Evolutionary conservation across 1,140 invertebrate species (phyloP).

Genomic region (Harpegnathos saltator): DNA sequence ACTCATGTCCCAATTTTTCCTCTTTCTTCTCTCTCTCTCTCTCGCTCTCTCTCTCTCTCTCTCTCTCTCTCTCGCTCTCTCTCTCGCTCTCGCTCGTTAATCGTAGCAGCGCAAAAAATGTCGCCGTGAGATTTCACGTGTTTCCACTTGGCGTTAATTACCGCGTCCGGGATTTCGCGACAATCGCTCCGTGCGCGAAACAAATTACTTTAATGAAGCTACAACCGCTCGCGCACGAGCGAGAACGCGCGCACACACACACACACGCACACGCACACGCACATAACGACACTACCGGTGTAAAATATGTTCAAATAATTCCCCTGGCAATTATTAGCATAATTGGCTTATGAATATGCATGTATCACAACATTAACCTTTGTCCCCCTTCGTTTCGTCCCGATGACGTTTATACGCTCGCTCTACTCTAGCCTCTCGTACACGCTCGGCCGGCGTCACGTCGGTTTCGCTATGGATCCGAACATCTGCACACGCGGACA

Average conservation of each 20-base stretch:
- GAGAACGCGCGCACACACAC: too few species aligned
- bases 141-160: constrained; percentile 45
- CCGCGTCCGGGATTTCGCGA: constrained; percentile 24
- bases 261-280: too few species aligned
- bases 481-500: constrained; percentile 26
- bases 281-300: not conserved
- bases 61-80: too few species aligned
- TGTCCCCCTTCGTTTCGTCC: constrained; percentile 21
- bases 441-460: not conserved
- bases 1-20: not conserved
- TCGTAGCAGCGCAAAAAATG: constrained; percentile 31
- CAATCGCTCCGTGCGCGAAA: not conserved
- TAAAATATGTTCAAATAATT: constrained; percentile 52
- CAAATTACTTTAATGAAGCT: constrained; percentile 22
- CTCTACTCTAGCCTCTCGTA: not conserved
- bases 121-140: constrained; percentile 10
- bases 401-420: constrained; percentile 7
- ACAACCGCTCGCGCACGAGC: not conserved
- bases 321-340: constrained; percentile 60
- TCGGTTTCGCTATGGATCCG: not conserved
- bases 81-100: constrained; percentile 8
- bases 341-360: constrained; percentile 69
- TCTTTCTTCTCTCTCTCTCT: too few species aligned
- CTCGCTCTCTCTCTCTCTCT: too few species aligned
- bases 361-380: constrained; percentile 45